phyloP scores from a whole-genome alignment of 1,140 invertebrate genomes.

The Leptinotarsa texana region DNA sequence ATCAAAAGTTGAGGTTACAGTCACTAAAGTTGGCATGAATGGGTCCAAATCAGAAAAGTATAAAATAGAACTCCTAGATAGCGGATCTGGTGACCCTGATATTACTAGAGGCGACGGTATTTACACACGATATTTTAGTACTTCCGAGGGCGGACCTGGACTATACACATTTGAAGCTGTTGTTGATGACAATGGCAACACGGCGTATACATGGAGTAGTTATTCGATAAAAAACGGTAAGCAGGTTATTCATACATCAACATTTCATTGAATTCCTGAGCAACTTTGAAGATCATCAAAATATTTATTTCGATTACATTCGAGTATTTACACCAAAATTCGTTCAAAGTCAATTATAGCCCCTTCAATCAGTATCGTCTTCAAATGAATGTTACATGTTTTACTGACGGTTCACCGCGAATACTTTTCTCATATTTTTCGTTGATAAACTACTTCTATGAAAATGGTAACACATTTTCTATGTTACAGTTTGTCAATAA shows the following conservation, averaged over 20 bases:
- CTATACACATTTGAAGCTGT: conserved; percentile 60
- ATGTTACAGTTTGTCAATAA: too few relatives aligned
- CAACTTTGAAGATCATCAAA: too few relatives aligned
- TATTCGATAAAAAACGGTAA: conserved; percentile 45
- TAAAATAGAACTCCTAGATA: conserved; percentile 62
- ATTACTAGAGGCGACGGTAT: conserved; percentile 68
- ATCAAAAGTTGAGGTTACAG: conserved; percentile 60
- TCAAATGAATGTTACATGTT: too few relatives aligned
- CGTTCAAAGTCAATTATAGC: too few relatives aligned
- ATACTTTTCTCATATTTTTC: too few relatives aligned
- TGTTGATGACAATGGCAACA: conserved; percentile 59
- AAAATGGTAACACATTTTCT: too few relatives aligned
- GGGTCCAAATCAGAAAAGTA: conserved; percentile 55
- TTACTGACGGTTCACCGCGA: too few relatives aligned
- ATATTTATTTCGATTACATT: too few relatives aligned
- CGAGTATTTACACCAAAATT: too few relatives aligned
- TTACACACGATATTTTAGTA: conserved; percentile 66
- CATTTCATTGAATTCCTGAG: background rate
- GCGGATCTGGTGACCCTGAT: conserved; percentile 68
- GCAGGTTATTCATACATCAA: conserved; percentile 15
- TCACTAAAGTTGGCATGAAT: conserved; percentile 54
- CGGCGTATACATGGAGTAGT: conserved; percentile 56
- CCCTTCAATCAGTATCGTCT: too few relatives aligned
- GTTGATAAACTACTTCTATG: too few relatives aligned
- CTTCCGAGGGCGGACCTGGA: conserved; percentile 56